These are phyloP conservation scores for Ypsolopha sequella DNA, from an alignment of 2,888 invertebrate species.

Conservation along the genomic window DNA sequence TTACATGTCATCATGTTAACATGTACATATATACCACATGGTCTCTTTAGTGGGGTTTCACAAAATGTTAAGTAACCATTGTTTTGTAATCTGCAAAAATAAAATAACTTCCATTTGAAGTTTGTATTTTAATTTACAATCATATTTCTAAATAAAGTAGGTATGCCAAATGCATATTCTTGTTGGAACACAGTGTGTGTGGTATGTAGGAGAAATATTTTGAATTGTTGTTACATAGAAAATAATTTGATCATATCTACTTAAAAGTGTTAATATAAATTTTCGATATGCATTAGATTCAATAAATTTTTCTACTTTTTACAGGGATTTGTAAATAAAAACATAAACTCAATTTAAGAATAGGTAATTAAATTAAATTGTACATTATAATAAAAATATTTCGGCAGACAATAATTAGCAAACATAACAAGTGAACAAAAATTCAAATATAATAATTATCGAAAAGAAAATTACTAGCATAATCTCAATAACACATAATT, in stretches of 20 bases:
- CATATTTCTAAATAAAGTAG: no score
- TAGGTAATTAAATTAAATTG: slow-evolving; percentile 28
- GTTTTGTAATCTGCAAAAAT: no score
- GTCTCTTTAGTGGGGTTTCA: no score
- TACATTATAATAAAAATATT: slow-evolving; percentile 43
- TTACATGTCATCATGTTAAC: no score
- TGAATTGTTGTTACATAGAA: slow-evolving; percentile 5
- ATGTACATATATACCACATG: no score
- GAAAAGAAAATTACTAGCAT: slow-evolving; percentile 7
- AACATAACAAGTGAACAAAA: slow-evolving; percentile 59
- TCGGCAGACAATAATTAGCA: slow-evolving; percentile 45
- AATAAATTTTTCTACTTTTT: slow-evolving; percentile 48
- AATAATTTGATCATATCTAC: slow-evolving; percentile 53
- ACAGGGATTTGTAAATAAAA: slow-evolving; percentile 53
- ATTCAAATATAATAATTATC: not conserved
- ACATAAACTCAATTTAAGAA: slow-evolving; percentile 41
- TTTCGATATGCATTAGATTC: slow-evolving; percentile 52
- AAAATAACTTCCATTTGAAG: no score
- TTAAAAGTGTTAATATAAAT: slow-evolving; percentile 19
- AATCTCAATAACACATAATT: slow-evolving; percentile 7
- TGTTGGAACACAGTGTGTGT: no score
- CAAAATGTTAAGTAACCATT: no score
- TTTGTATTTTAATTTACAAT: no score
- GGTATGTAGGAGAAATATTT: no score
- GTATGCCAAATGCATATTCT: no score